These are phyloP conservation scores for Poecile atricapillus DNA, from an alignment of 2,113 vertebrate species.

Conservation along the genomic window DNA sequence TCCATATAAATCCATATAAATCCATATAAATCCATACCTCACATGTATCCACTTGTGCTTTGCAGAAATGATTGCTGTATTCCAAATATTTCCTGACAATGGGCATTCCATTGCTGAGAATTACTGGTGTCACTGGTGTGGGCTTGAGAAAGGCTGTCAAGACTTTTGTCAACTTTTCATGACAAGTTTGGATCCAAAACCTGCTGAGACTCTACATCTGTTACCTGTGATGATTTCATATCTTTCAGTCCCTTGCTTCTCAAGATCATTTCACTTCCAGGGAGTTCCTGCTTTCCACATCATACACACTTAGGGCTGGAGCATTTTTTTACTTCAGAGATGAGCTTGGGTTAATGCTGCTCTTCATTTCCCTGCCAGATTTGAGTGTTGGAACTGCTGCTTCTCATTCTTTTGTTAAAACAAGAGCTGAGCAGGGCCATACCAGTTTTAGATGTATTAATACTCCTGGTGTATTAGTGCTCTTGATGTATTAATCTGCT, in stretches of 20 bases:
- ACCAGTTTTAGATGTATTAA: background rate
- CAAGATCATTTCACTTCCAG: background rate
- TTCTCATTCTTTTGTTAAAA: background rate
- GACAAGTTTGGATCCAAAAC: background rate
- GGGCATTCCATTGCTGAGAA: background rate
- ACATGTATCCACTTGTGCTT: background rate
- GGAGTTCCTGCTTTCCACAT: background rate
- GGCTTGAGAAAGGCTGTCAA: background rate
- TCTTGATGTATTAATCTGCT: background rate
- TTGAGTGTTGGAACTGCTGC: background rate
- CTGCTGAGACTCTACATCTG: background rate
- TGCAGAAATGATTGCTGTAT: background rate
- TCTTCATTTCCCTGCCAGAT: background rate
- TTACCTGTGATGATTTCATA: background rate
- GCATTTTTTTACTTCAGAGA: background rate
- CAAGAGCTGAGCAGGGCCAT: background rate
- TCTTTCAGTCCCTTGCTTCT: background rate
- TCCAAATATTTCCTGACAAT: rapidly evolving
- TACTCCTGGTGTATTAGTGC: background rate
- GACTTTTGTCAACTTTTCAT: background rate
- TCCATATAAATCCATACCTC: background rate
- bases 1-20: too few species aligned
- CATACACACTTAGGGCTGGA: background rate
- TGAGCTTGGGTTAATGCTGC: background rate
- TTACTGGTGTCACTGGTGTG: background rate